These are phyloP conservation scores for Nibea coibor DNA, from an alignment of 2,113 vertebrate genomes.

Conservation along the genomic window DNA sequence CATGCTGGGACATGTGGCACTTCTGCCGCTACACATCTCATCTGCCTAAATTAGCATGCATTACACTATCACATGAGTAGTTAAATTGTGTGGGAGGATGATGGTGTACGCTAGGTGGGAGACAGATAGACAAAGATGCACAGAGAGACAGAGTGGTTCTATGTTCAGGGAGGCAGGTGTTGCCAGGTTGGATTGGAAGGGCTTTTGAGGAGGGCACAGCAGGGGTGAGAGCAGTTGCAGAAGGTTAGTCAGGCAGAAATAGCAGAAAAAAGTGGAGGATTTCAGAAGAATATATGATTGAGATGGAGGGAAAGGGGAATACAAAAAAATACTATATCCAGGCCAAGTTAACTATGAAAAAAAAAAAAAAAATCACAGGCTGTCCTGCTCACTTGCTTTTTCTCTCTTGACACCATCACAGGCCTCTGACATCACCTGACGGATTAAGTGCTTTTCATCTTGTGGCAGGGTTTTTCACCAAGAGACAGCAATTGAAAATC, in stretches of 20 bases:
- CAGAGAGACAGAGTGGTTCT: conserved; percentile 17
- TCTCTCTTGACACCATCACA: conserved; percentile 60
- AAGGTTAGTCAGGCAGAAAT: conserved; percentile 27
- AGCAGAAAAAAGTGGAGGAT: conserved; percentile 9
- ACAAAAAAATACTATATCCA: conserved; percentile 3
- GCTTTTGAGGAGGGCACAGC: conserved; percentile 34
- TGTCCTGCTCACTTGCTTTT: conserved; percentile 41
- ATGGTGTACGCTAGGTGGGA: conserved; percentile 50
- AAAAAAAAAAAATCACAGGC: conserved; percentile 40
- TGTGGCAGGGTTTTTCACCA: conserved; percentile 57
- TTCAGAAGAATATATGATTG: conserved; percentile 6
- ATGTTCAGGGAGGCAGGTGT: conserved; percentile 39
- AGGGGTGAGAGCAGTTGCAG: conserved; percentile 28
- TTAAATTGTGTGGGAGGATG: conserved; percentile 58
- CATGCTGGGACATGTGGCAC: conserved; percentile 79
- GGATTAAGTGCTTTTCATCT: conserved; percentile 83
- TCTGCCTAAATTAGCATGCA: conserved; percentile 84
- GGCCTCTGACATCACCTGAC: conserved; percentile 78
- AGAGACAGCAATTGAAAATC: conserved; percentile 65
- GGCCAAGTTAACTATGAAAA: conserved; percentile 8
- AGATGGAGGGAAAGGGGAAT: neutral
- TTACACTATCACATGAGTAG: conserved; percentile 73
- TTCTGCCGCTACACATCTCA: conserved; percentile 78
- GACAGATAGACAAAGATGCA: conserved; percentile 52
- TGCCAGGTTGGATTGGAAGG: conserved; percentile 26